Evolutionary conservation across 2,113 vertebrate species (phyloP).

Genomic region (Emydura subglobosa): DNA sequence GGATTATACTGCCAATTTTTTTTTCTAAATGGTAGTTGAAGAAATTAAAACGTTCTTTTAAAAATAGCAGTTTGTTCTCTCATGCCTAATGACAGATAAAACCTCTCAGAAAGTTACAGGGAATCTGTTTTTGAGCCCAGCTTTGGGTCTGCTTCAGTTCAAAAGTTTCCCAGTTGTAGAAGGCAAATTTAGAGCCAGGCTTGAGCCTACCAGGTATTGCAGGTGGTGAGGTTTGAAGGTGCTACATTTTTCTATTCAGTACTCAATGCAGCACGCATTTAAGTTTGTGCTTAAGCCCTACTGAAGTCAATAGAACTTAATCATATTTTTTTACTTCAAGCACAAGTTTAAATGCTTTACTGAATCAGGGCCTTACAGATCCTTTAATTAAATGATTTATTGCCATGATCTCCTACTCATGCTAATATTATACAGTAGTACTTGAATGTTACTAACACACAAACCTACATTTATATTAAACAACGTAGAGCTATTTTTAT

Average conservation of each 20-base stretch:
- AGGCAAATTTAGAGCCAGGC: not conserved
- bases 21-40: not conserved
- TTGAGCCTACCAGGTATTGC: not conserved
- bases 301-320: not conserved
- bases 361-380: not conserved
- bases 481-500: not conserved
- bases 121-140: not conserved
- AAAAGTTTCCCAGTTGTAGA: not conserved
- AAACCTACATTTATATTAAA: not conserved
- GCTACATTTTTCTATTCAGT: not conserved
- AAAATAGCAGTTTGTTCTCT: slow-evolving; percentile 35
- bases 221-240: not conserved
- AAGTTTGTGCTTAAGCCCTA: not conserved
- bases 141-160: not conserved
- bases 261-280: not conserved
- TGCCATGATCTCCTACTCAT: not conserved
- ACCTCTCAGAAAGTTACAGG: slow-evolving; percentile 7
- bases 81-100: not conserved
- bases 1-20: not conserved
- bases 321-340: not conserved
- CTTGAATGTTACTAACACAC: not conserved
- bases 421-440: not conserved
- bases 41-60: slow-evolving; percentile 32
- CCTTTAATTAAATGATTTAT: not conserved
- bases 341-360: not conserved